These are phyloP conservation scores for Teleopsis dalmanni DNA, from an alignment of 1,140 invertebrate genomes.

Conservation along the genomic window DNA sequence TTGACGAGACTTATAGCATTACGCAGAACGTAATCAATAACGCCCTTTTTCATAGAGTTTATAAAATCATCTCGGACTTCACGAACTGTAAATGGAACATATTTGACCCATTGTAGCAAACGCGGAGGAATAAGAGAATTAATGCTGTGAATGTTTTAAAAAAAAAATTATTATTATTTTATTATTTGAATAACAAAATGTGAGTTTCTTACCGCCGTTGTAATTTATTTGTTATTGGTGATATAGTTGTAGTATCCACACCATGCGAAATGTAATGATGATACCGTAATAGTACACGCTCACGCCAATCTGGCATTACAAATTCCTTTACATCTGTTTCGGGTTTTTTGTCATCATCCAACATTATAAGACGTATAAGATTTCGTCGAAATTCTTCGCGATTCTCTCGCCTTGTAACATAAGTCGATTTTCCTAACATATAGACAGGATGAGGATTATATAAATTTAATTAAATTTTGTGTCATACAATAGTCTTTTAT, in stretches of 20 bases:
- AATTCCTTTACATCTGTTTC: constrained; percentile 59
- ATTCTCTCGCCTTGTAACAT: too few species aligned
- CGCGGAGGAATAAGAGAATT: not conserved
- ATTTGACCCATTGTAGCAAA: too few species aligned
- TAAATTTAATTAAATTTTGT: too few species aligned
- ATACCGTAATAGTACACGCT: too few species aligned
- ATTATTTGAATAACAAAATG: not conserved
- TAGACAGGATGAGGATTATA: too few species aligned
- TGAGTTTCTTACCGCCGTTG: constrained; percentile 46
- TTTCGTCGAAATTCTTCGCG: too few species aligned
- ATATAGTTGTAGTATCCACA: constrained; percentile 77
- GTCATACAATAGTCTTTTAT: too few species aligned
- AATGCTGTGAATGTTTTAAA: not conserved
- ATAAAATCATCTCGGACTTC: constrained; percentile 73
- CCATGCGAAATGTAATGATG: constrained; percentile 86
- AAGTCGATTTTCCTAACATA: too few species aligned
- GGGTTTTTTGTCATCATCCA: constrained; percentile 48
- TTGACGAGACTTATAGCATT: constrained; percentile 49
- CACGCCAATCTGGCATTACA: too few species aligned
- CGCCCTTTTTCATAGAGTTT: constrained; percentile 77
- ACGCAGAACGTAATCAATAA: constrained; percentile 79
- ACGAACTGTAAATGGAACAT: too few species aligned
- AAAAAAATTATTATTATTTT: not conserved
- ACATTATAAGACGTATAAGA: too few species aligned
- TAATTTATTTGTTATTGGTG: constrained; percentile 62